phyloP scores from a whole-genome alignment of 2,888 invertebrate genomes.

The Catocala nupta region DNA sequence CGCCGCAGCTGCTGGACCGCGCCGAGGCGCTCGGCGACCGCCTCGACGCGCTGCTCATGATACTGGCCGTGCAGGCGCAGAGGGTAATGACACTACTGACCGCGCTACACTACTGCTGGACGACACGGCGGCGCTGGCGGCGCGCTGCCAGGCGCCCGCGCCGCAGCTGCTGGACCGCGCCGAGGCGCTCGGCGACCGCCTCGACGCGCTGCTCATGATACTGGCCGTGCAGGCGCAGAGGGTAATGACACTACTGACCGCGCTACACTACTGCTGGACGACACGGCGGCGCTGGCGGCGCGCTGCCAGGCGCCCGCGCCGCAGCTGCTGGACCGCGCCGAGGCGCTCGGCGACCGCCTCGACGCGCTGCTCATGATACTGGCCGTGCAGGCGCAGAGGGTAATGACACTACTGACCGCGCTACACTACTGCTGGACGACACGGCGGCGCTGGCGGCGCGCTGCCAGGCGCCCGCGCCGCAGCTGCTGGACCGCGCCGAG shows the following conservation, averaged over 20 bases:
- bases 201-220: constrained; percentile 92
- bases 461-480: constrained; percentile 85
- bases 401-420: constrained; percentile 51
- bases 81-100: constrained; percentile 85
- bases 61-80: constrained; percentile 91
- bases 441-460: constrained; percentile 81
- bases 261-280: no score
- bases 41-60: constrained; percentile 91
- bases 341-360: constrained; percentile 90
- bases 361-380: constrained; percentile 92
- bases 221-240: constrained; percentile 91
- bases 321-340: constrained; percentile 85
- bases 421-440: no score
- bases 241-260: constrained; percentile 78
- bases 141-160: constrained; percentile 80
- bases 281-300: constrained; percentile 80
- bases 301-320: constrained; percentile 82
- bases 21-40: constrained; percentile 91
- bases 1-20: constrained; percentile 83
- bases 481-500: constrained; percentile 84
- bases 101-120: no score
- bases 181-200: constrained; percentile 90
- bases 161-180: constrained; percentile 84
- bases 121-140: constrained; percentile 81
- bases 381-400: constrained; percentile 91